Percentiles rank a stretch among this genome's conserved stretches.
phyloP scores from a whole-genome alignment of 2,797 vertebrate genomes.

The Sebastes taczanowskii region DNA sequence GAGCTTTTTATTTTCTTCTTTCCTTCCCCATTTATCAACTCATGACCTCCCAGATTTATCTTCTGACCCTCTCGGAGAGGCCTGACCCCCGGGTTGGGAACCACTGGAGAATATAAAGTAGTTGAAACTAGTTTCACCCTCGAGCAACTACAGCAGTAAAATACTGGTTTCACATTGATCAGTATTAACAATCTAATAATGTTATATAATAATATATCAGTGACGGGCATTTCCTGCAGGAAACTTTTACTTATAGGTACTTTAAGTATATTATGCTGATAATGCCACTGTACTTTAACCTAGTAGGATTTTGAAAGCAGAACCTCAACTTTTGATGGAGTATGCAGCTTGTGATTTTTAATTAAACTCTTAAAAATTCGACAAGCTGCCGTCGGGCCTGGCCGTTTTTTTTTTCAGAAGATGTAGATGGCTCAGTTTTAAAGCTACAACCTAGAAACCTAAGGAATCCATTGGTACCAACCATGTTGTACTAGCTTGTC shows the following conservation, averaged over 20 bases:
- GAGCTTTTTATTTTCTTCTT: background rate
- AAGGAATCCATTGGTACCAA: too few species aligned
- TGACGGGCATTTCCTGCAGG: background rate
- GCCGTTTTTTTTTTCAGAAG: too few species aligned
- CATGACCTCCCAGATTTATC: background rate
- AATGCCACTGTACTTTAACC: background rate
- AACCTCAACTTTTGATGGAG: background rate
- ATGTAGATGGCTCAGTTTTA: too few species aligned
- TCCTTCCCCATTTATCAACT: background rate
- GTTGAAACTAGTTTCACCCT: background rate
- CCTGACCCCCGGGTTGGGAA: background rate
- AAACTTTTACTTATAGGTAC: background rate
- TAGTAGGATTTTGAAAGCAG: background rate
- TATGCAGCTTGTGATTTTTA: background rate
- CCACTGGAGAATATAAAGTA: background rate
- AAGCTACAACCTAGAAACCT: too few species aligned
- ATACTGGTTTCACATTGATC: background rate
- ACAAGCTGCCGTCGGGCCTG: too few species aligned
- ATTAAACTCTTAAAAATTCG: too few species aligned
- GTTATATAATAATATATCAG: background rate
- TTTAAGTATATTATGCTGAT: background rate
- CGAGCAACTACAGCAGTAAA: background rate
- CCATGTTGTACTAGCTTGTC: fast-evolving
- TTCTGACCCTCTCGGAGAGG: background rate
- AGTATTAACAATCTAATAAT: background rate